Evolutionary conservation across 2,113 vertebrate species (phyloP).

Genomic region (Tilapia sparmanii): DNA sequence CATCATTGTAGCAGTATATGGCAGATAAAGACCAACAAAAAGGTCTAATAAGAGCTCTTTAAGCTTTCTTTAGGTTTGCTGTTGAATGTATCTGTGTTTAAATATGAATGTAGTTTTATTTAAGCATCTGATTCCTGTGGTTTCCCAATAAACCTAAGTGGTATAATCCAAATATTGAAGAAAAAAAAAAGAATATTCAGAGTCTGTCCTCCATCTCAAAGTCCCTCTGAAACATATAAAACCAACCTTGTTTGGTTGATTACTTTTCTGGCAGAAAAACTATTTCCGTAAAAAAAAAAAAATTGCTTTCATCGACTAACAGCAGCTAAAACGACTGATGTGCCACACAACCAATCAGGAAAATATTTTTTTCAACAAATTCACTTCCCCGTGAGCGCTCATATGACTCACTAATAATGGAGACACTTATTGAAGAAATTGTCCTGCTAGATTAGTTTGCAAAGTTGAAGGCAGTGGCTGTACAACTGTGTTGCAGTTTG

Average conservation of each 20-base stretch:
- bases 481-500: background rate
- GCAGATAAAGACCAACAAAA: background rate
- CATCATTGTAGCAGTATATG: background rate
- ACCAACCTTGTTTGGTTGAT: background rate
- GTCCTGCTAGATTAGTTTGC: background rate
- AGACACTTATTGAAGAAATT: background rate
- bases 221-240: background rate
- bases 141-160: background rate
- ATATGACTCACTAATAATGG: background rate
- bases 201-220: background rate
- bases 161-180: background rate
- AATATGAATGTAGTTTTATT: background rate
- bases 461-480: background rate
- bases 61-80: background rate
- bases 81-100: background rate
- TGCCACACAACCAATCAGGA: background rate
- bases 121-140: background rate
- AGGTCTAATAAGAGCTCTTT: background rate
- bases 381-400: background rate
- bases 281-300: background rate
- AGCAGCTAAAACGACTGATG: background rate
- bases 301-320: background rate
- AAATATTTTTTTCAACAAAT: background rate
- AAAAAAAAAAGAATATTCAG: fast-evolving
- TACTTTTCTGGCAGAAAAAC: background rate